These are phyloP conservation scores for Bufo bufo DNA, from an alignment of 2,113 vertebrate genomes.

Conservation along the genomic window DNA sequence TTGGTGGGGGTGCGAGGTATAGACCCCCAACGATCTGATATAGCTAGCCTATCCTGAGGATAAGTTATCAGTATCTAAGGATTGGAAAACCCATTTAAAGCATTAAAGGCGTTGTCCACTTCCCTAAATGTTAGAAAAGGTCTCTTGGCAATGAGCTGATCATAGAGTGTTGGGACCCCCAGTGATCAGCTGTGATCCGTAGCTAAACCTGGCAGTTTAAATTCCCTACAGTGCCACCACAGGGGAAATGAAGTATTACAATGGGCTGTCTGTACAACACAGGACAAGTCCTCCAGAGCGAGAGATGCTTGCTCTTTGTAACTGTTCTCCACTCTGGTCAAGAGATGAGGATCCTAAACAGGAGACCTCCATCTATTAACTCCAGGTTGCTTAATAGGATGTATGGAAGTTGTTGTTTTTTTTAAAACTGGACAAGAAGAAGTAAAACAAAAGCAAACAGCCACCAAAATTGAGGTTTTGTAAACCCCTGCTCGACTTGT, in stretches of 20 bases:
- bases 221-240: background rate
- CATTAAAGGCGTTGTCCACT: background rate
- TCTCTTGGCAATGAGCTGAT: background rate
- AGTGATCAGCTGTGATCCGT: background rate
- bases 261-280: background rate
- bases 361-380: background rate
- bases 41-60: no score
- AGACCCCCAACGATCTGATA: no score
- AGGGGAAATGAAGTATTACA: background rate
- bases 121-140: background rate
- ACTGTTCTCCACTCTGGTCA: no score
- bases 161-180: background rate
- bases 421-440: background rate
- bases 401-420: background rate
- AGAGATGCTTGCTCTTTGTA: no score
- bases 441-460: background rate
- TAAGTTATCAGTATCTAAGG: no score
- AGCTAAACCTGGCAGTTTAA: background rate
- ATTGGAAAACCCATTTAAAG: no score
- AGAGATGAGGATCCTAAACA: background rate
- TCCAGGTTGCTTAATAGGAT: background rate
- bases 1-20: no score
- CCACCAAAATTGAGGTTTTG: background rate
- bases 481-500: background rate
- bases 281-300: background rate